Evolutionary conservation across 2,113 vertebrate genomes (phyloP), one percentile per base, ranked within the genome.

Genomic region (Grus americana): DNA sequence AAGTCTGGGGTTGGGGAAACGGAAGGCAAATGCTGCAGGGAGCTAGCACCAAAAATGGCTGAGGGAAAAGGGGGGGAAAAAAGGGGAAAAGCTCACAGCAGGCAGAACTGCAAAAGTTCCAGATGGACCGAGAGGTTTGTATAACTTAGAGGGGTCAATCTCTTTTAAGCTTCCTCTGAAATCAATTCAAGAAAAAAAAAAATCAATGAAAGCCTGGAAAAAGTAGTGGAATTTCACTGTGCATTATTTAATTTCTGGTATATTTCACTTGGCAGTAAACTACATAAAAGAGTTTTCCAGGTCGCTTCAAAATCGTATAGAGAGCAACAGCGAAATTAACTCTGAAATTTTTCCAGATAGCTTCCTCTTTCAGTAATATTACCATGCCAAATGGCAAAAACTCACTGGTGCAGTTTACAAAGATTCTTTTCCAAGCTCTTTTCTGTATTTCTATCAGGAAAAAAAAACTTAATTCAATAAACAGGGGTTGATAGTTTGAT

Each of bases 11-110:
- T 2, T 40, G 54, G 14, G 36, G 22, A 82, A 78, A 34, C 15
- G 3, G 7, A 80, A 57, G 57, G 14, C 29, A 84, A 82, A 63
- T 44, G n/a, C 27, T 75, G 12, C 46, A 29, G 19, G 74, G n/a
- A 85, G 12, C 22, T 47, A 52, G 36, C 26, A 54, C 34, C 46
- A 80, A 30, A 30, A 52, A 73, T 29, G 49, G 32, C 18, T 50
- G n/a, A 70, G 47, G 46, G 21, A 47, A 59, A 21, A 55, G 40
- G 1, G 0, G 0, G 0, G 13, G 3, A 3, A n/a, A 26, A 38
- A 24, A 42, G 6, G 6, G 29, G 20, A 19, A 86, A 74, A 89
- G 32, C 34, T 38, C 26, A 72, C 22, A 63, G 27, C 4, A 74
- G 32, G 23, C 10, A 40, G 49, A 26, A 66, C 10, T 59, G 44